These are phyloP conservation scores for Lepidurus apus DNA, from an alignment of 1,140 invertebrate species.

Conservation along the genomic window DNA sequence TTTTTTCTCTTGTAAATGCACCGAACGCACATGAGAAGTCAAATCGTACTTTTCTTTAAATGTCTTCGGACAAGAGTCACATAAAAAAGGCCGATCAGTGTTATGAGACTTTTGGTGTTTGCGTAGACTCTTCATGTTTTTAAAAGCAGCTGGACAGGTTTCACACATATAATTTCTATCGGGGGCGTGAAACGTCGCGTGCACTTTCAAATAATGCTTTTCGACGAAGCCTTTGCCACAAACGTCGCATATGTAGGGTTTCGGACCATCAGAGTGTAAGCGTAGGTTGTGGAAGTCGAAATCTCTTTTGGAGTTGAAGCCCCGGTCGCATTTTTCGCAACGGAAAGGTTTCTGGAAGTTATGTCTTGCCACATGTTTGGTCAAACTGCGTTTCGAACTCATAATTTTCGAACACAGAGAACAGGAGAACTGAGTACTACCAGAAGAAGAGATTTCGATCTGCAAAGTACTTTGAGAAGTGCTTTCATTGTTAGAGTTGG, in stretches of 20 bases:
- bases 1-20: neutral
- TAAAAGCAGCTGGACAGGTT: neutral
- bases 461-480: too few relatives aligned
- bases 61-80: neutral
- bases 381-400: neutral
- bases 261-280: neutral
- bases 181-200: neutral
- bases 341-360: neutral
- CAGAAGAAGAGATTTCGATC: neutral
- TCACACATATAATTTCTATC: neutral
- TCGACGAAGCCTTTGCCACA: neutral
- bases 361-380: conserved; percentile 1
- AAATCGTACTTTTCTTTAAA: neutral
- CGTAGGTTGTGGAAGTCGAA: conserved; percentile 2
- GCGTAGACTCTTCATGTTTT: neutral
- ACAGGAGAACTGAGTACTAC: neutral
- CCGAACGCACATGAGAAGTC: neutral
- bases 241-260: neutral
- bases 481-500: neutral
- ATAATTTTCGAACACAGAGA: neutral
- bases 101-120: neutral
- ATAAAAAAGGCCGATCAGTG: neutral
- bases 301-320: neutral
- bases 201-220: conserved; percentile 4
- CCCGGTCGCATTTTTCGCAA: neutral